Conservation (phyloP, 2,113 vertebrate species). For the Colaptes auratus region DNA sequence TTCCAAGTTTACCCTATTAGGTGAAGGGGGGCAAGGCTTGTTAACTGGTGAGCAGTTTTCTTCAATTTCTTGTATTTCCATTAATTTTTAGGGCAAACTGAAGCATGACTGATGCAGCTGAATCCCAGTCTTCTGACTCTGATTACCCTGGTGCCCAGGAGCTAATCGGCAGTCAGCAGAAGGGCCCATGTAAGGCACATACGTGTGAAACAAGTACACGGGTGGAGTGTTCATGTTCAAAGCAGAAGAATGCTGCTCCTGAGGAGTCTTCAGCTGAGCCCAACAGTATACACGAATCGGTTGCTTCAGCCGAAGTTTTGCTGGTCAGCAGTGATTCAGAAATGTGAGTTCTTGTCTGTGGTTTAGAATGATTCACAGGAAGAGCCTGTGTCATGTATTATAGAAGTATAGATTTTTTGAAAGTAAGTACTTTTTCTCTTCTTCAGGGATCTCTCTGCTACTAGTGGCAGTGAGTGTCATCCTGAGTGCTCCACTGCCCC, state of each 20-base stretch:
- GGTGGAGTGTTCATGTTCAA: rapidly evolving
- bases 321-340: slow-evolving; percentile 34
- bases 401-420: not conserved
- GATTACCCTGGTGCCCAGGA: not conserved
- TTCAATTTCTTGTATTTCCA: not conserved
- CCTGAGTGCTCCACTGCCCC: not conserved
- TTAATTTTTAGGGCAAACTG: not conserved
- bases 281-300: not conserved
- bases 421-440: not conserved
- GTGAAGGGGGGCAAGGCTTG: not conserved
- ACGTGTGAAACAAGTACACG: rapidly evolving
- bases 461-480: slow-evolving; percentile 37
- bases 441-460: slow-evolving; percentile 15
- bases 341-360: slow-evolving; percentile 8
- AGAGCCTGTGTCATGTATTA: not conserved
- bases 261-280: not conserved
- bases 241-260: not conserved
- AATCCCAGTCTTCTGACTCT: not conserved
- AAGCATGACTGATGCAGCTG: slow-evolving; percentile 29
- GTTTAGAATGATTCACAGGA: not conserved
- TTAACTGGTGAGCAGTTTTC: not conserved
- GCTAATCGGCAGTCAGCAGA: not conserved
- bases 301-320: not conserved
- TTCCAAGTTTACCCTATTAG: not conserved
- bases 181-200: not conserved